Conservation (phyloP, 2,888 invertebrate species). For the Catocala fraxini region DNA sequence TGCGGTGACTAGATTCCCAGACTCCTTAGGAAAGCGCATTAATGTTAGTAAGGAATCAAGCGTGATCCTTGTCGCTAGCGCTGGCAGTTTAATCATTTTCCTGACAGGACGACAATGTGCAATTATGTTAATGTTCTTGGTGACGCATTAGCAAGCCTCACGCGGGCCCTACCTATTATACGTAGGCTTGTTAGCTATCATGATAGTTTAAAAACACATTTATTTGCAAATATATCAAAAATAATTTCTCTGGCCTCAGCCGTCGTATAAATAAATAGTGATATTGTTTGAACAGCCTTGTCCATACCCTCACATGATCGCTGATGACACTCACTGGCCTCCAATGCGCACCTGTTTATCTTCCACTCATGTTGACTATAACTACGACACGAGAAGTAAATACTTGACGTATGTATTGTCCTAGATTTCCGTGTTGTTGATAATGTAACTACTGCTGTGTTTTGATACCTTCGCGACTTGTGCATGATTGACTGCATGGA, state of each 20-base stretch:
- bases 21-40: too few relatives aligned
- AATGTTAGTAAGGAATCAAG: too few relatives aligned
- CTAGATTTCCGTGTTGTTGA: neutral
- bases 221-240: neutral
- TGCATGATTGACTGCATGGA: too few relatives aligned
- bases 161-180: too few relatives aligned
- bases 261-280: neutral
- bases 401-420: neutral
- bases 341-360: slow-evolving; percentile 12
- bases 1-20: too few relatives aligned
- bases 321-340: slow-evolving; percentile 10
- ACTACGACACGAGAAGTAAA: slow-evolving; percentile 2
- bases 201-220: too few relatives aligned
- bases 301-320: slow-evolving; percentile 23
- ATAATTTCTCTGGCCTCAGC: neutral
- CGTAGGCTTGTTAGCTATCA: too few relatives aligned
- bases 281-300: slow-evolving; percentile 13
- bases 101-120: too few relatives aligned
- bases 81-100: too few relatives aligned
- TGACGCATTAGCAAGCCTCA: too few relatives aligned
- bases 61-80: too few relatives aligned
- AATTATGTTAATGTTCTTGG: too few relatives aligned
- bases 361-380: slow-evolving; percentile 10
- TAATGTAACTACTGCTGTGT: neutral
- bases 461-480: neutral